Base-by-base conservation (phyloP, 2,113 vertebrate species). In the Prionailurus viverrinus region DNA sequence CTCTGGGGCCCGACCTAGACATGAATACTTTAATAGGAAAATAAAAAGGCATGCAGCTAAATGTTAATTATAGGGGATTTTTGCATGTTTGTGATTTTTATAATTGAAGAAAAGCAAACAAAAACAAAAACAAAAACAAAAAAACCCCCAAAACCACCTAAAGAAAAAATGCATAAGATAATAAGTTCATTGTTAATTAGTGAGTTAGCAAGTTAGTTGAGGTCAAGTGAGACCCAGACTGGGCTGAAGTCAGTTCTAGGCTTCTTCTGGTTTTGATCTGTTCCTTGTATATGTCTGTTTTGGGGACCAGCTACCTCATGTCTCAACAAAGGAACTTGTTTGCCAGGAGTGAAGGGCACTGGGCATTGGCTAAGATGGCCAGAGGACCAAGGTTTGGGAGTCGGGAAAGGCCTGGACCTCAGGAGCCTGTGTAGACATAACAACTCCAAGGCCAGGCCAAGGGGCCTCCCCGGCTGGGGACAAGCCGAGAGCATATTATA, bases 401-500 rank as follows among this genome's bases (percentile, higher is more conserved):
- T 18, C 41, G 13, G 33, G 12, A 45, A 68, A 68, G 58, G 39
- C 31, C 36, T 3, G 36, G 58, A 0, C 10, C 5, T 19, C 55
- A 58, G 84, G 33, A 19, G 21, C 16, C 27, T 19, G 39, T 29
- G 23, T 63, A 25, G 13, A 19, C 13, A 10, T 10, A 1, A 13
- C 23, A 31, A 5, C 14, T 18, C 48, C 8, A 16, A 0, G 14
- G 25, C 48, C 51, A 33, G 13, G 78, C 39, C 41, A 0, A 27
- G 25, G 25, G 36, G 27, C 68, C 79, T 73, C n/a, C 33, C 36
- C 7, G 0, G 0, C 16, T 0, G 21, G 84, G 55, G 74, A 15
- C 5, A 0, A 0, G 66, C 48, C 0, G 25, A 48, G 61, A 9
- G 65, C 55, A 36, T 9, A 2, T 21, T 15, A 25, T 53, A 11